A percentile compares a stretch with the other conserved stretches of the same genome.
phyloP scores from a whole-genome alignment of 2,797 vertebrate species.

The Intellagama lesueurii region DNA sequence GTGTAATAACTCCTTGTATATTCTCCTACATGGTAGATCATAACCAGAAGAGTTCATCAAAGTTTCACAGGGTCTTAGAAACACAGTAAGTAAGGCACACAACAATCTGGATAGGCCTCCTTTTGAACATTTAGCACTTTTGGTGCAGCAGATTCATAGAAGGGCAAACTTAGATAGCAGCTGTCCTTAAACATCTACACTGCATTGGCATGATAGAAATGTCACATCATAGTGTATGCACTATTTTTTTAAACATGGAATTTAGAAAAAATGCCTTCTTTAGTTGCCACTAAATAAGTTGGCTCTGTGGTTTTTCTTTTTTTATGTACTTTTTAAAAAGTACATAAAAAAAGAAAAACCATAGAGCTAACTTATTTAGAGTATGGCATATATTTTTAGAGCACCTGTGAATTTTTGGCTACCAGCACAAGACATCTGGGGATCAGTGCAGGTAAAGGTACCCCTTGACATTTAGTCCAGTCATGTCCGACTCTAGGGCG shows the following conservation, averaged over 20 bases:
- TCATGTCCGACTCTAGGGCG: too few relatives aligned
- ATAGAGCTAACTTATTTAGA: constrained; percentile 3
- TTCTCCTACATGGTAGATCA: background rate
- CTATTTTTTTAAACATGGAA: constrained; percentile 77
- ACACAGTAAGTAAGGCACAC: background rate
- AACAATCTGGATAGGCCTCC: background rate
- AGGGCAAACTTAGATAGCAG: background rate
- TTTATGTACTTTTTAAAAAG: too few relatives aligned
- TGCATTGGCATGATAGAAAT: background rate
- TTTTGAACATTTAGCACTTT: background rate
- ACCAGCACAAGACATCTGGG: constrained; percentile 72
- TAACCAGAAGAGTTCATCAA: background rate
- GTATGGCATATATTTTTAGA: constrained; percentile 75
- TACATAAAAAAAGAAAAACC: too few relatives aligned
- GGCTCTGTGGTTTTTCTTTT: constrained; percentile 9
- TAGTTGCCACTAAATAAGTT: constrained; percentile 76
- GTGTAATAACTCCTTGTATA: background rate
- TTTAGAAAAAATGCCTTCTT: constrained; percentile 78
- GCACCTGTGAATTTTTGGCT: constrained; percentile 76
- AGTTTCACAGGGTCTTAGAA: background rate
- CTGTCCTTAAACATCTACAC: background rate
- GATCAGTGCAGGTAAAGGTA: background rate
- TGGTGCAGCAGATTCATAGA: too few relatives aligned
- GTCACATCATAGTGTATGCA: constrained; percentile 57
- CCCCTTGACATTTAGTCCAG: background rate